Conservation (phyloP, 2,797 vertebrate genomes). For the Microcaecilia unicolor region DNA sequence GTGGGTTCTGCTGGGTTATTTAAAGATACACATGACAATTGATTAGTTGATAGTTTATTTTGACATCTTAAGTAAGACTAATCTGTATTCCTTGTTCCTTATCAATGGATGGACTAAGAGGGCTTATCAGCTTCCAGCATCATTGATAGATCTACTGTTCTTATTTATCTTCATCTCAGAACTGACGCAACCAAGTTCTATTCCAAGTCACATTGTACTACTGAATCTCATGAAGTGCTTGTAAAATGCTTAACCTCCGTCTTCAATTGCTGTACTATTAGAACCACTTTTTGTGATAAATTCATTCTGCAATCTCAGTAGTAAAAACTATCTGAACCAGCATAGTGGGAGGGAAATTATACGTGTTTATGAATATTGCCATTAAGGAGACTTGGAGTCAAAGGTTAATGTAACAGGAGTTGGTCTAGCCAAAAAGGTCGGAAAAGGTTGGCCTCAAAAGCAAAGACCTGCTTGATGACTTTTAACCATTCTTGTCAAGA, state of each 20-base stretch:
- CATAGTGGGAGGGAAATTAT: conserved; percentile 48
- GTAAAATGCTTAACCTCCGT: too few species aligned
- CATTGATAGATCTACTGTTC: conserved; percentile 64
- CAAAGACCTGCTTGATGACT: conserved; percentile 38
- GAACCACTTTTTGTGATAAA: conserved; percentile 57
- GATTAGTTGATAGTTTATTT: conserved; percentile 39
- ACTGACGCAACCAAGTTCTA: too few species aligned
- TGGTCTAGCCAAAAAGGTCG: conserved; percentile 55
- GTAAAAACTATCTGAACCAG: conserved; percentile 50
- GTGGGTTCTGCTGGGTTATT: too few species aligned
- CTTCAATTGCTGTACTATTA: too few species aligned
- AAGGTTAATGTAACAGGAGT: conserved; percentile 64
- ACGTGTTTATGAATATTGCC: conserved; percentile 36
- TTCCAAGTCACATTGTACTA: too few species aligned
- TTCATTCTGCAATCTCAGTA: conserved; percentile 52
- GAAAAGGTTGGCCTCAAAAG: conserved; percentile 30
- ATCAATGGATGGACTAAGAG: conserved; percentile 62
- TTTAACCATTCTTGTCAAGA: conserved; percentile 53
- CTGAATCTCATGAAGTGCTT: too few species aligned
- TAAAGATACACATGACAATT: too few species aligned
- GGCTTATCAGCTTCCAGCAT: conserved; percentile 63
- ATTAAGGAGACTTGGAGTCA: conserved; percentile 45
- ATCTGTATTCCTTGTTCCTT: conserved; percentile 60
- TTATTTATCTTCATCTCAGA: conserved; percentile 62
- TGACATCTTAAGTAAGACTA: conserved; percentile 66